Conservation (phyloP, 2,888 invertebrate genomes). For the Rhingia rostrata region DNA sequence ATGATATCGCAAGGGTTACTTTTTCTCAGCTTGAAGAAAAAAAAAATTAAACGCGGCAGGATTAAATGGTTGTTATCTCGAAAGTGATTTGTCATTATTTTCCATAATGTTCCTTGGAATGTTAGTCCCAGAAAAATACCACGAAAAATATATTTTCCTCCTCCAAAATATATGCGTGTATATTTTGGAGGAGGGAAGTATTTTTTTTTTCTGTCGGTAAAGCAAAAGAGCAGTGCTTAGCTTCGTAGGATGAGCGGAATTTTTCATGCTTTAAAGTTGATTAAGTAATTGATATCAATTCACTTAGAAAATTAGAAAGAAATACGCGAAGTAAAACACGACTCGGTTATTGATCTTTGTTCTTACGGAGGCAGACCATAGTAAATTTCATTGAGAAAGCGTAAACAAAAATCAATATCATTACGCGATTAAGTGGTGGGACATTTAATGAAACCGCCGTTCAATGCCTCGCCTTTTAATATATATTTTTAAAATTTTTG, state of each 20-base stretch:
- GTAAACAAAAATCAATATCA: constrained; percentile 61
- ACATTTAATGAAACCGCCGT: constrained; percentile 62
- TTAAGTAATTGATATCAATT: constrained; percentile 75
- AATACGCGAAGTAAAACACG: constrained; percentile 30
- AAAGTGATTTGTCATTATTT: constrained; percentile 75
- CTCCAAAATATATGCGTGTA: neutral
- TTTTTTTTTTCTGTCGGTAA: constrained; percentile 8
- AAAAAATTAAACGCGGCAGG: constrained; percentile 62
- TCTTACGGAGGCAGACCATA: constrained; percentile 4
- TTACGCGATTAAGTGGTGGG: constrained; percentile 33
- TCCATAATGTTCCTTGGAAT: constrained; percentile 68
- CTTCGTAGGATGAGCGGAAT: constrained; percentile 30
- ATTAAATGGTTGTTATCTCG: constrained; percentile 73
- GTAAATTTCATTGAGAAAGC: constrained; percentile 20
- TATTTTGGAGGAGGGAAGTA: constrained; percentile 1
- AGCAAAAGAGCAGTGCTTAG: neutral
- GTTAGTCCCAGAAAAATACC: constrained; percentile 55
- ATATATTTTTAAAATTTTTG: constrained; percentile 39
- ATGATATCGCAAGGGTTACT: constrained; percentile 52
- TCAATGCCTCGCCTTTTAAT: constrained; percentile 42
- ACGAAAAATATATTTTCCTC: constrained; percentile 6
- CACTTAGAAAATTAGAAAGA: constrained; percentile 73
- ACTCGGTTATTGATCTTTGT: constrained; percentile 71
- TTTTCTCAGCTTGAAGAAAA: constrained; percentile 19
- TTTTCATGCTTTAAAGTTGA: constrained; percentile 65